Conservation (phyloP, 2,888 invertebrate genomes). For the Stictocephala bisonia region DNA sequence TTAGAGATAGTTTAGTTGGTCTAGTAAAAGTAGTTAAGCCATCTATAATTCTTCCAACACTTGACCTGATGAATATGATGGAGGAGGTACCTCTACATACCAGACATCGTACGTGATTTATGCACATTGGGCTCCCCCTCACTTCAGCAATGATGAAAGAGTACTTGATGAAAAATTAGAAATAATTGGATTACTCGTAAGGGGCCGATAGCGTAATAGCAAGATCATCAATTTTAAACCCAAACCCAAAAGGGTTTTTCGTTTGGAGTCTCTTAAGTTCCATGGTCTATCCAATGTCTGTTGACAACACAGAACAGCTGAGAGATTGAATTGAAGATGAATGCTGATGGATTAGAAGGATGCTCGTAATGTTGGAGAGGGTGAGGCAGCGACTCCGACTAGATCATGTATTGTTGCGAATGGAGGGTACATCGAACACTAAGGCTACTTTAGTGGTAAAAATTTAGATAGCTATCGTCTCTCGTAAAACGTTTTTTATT, state of each 20-base stretch:
- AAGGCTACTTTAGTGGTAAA: too few species aligned
- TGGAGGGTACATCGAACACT: too few species aligned
- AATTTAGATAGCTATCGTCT: too few species aligned
- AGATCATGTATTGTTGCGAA: too few species aligned
- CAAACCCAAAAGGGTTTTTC: not conserved
- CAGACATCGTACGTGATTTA: conserved; percentile 18
- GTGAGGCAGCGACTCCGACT: too few species aligned
- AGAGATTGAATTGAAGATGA: conserved; percentile 16
- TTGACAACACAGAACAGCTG: not conserved
- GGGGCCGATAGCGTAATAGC: not conserved
- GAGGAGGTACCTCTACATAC: not conserved
- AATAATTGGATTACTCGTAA: conserved; percentile 5
- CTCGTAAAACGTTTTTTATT: too few species aligned
- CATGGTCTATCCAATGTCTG: not conserved
- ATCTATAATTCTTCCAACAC: conserved; percentile 3
- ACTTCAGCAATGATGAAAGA: not conserved
- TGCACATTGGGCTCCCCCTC: not conserved
- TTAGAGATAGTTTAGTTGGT: conserved; percentile 18
- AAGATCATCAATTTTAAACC: not conserved
- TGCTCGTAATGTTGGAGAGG: not conserved
- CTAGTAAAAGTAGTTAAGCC: conserved; percentile 5
- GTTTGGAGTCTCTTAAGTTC: not conserved
- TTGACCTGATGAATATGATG: not conserved
- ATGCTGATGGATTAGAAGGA: not conserved
- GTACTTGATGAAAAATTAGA: not conserved